Evolutionary conservation across 2,113 vertebrate species (phyloP).

Genomic region (Cephalopterus ornatus): DNA sequence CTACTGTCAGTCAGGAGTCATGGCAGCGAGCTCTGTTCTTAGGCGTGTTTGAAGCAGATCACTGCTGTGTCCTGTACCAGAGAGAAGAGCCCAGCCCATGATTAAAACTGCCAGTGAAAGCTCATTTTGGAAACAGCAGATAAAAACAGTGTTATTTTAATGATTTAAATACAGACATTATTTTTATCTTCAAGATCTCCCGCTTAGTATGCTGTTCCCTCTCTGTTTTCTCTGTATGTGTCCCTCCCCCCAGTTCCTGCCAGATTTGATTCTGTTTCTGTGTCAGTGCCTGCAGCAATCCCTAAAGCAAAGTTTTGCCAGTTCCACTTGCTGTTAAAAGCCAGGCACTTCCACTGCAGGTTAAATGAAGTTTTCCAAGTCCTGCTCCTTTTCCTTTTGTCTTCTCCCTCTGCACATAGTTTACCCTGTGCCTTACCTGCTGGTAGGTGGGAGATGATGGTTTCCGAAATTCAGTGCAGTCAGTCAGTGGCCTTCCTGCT

Average conservation of each 20-base stretch:
- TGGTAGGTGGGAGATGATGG: not conserved
- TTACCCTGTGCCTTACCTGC: not conserved
- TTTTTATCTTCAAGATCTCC: not conserved
- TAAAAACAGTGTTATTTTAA: slow-evolving; percentile 2
- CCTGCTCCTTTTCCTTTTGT: not conserved
- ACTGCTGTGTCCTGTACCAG: not conserved
- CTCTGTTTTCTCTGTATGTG: not conserved
- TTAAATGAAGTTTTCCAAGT: not conserved
- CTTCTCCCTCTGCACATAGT: not conserved
- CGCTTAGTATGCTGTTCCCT: not conserved
- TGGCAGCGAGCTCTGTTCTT: rapidly evolving
- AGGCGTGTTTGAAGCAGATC: not conserved
- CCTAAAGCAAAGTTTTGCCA: slow-evolving; percentile 10
- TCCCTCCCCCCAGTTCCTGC: not conserved
- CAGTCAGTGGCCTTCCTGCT: not conserved
- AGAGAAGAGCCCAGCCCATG: not conserved
- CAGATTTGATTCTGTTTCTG: slow-evolving; percentile 3
- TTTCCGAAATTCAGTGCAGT: not conserved
- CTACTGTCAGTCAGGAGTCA: not conserved
- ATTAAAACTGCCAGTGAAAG: not conserved
- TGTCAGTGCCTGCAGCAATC: slow-evolving; percentile 14
- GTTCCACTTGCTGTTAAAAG: slow-evolving; percentile 12
- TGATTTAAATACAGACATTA: not conserved
- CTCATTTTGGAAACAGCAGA: not conserved
- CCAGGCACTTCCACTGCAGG: not conserved